Percentiles rank a stretch among this genome's conserved stretches.
Evolutionary conservation across 2,888 invertebrate genomes (phyloP).

Genomic region (Drosophila basisetae): DNA sequence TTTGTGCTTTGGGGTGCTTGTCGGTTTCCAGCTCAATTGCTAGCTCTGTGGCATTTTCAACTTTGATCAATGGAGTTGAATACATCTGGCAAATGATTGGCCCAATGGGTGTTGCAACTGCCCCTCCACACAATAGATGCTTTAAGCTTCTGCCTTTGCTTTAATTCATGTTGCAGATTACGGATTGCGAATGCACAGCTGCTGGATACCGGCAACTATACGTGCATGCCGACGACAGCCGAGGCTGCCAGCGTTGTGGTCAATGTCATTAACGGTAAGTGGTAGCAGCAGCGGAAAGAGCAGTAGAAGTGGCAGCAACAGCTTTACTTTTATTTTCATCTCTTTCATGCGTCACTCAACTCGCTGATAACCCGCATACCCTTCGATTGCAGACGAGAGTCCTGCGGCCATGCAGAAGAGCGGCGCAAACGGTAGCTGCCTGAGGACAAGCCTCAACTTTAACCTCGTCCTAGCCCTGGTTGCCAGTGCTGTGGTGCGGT

Average conservation of each 20-base stretch:
- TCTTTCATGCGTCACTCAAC: neutral
- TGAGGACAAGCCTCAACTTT: conserved; percentile 36
- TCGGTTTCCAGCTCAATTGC: conserved; percentile 53
- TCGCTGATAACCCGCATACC: conserved; percentile 1
- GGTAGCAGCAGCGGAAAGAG: conserved; percentile 12
- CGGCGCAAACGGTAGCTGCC: conserved; percentile 44
- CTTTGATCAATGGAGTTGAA: conserved; percentile 76
- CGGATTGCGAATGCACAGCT: conserved; percentile 91
- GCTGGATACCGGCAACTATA: conserved; percentile 94
- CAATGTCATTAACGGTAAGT: conserved; percentile 94
- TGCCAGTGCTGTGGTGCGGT: conserved; percentile 71
- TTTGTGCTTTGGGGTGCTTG: conserved; percentile 27
- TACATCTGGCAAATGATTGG: conserved; percentile 61
- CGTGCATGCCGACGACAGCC: conserved; percentile 94
- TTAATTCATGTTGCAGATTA: conserved; percentile 85
- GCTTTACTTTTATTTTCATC: neutral
- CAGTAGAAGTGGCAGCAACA: neutral
- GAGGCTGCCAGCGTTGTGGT: conserved; percentile 94
- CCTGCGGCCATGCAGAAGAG: conserved; percentile 84
- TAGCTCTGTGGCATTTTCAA: conserved; percentile 46
- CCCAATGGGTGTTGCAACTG: conserved; percentile 16
- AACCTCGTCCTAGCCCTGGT: conserved; percentile 59
- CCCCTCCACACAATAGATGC: neutral
- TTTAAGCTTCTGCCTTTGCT: conserved; percentile 47
- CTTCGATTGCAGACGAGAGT: conserved; percentile 75